Evolutionary conservation across 2,797 vertebrate genomes (phyloP).

Genomic region (Alexandromys oeconomus): DNA sequence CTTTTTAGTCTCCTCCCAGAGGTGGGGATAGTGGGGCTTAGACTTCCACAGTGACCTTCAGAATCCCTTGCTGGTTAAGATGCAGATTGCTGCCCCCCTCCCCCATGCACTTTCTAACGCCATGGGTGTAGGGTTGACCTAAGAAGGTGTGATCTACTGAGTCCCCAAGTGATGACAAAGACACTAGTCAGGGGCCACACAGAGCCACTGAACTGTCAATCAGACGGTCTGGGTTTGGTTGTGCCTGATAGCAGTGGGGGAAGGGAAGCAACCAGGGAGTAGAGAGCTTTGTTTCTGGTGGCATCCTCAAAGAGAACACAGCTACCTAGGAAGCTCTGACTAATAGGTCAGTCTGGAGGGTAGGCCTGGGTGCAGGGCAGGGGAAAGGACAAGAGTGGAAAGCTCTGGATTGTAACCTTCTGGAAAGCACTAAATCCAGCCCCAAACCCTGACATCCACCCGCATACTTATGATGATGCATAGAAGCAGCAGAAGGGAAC

Average conservation of each 20-base stretch:
- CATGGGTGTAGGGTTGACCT: background rate
- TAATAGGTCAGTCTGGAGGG: background rate
- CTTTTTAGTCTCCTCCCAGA: background rate
- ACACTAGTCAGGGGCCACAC: background rate
- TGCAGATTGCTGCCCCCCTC: background rate
- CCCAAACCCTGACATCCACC: slow-evolving; percentile 38
- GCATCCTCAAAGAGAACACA: background rate
- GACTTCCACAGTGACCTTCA: fast-evolving
- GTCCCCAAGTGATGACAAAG: background rate
- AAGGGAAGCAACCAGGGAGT: background rate
- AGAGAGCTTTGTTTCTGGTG: background rate
- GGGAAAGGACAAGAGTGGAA: background rate
- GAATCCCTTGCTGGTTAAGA: background rate
- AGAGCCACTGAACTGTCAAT: background rate
- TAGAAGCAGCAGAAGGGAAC: slow-evolving; percentile 77
- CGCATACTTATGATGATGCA: slow-evolving; percentile 1
- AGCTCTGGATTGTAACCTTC: slow-evolving; percentile 39
- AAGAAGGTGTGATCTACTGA: background rate
- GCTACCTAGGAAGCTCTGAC: background rate
- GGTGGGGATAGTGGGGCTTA: background rate
- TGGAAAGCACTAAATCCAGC: slow-evolving; percentile 62
- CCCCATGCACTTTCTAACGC: background rate
- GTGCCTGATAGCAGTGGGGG: background rate
- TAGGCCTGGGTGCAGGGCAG: fast-evolving
- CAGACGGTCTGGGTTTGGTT: background rate